Conservation (phyloP, 2,888 invertebrate species). For the Sarcophaga carnaria region DNA sequence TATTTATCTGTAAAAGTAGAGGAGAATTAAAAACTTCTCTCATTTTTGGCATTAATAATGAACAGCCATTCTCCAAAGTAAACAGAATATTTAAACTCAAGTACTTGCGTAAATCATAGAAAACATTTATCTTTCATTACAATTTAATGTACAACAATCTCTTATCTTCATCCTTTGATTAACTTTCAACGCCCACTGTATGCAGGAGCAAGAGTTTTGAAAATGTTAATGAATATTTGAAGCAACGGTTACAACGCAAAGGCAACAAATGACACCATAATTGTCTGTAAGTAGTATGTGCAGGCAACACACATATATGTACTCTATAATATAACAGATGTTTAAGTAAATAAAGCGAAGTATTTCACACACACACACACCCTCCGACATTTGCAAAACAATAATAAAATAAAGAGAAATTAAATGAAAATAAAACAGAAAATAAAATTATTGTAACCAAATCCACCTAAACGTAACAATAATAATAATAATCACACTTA, state of each 20-base stretch:
- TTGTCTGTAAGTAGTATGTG: not conserved
- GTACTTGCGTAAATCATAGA: no score
- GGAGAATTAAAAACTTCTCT: no score
- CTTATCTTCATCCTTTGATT: no score
- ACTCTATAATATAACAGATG: no score
- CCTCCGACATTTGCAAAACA: not conserved
- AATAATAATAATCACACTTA: no score
- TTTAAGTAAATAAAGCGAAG: not conserved
- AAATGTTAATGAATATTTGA: slow-evolving; percentile 53
- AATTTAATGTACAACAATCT: no score
- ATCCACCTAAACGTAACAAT: slow-evolving; percentile 55
- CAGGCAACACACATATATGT: not conserved
- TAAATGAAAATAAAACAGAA: slow-evolving; percentile 13
- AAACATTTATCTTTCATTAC: no score
- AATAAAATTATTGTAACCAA: slow-evolving; percentile 54
- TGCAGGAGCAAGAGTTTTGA: not conserved
- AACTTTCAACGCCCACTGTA: no score
- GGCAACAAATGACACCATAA: slow-evolving; percentile 50
- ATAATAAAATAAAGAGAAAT: slow-evolving; percentile 37
- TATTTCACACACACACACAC: not conserved
- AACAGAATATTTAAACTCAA: no score
- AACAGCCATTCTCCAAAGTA: no score
- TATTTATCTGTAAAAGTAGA: no score
- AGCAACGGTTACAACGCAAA: slow-evolving; percentile 35
- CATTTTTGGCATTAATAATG: no score